Base-by-base conservation (phyloP, 1,140 invertebrate species). In the Zeugodacus cucurbitae region DNA sequence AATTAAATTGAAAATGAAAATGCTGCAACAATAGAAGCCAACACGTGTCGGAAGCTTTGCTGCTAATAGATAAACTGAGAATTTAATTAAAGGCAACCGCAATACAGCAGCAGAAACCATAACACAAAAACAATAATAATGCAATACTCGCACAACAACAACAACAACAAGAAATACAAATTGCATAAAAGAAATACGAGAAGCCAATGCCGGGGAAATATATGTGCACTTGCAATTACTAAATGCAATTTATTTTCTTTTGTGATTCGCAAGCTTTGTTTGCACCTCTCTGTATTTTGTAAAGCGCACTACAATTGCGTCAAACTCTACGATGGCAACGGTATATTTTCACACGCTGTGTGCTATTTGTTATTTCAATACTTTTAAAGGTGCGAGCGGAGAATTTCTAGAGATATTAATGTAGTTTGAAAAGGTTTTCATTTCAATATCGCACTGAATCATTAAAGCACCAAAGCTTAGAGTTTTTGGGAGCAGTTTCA, bases 171-270 rank as follows among this genome's bases (percentile, higher is more conserved):
- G 2, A 37, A 70, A 70, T 0, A 37, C 3, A 22, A 44, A 41
- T 10, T 41, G 37, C 10, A 20, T 37, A 34, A n/a, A 44, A 41
- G 34, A 41, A 74, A 74, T 74, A 17, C 2, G 70, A n/a, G 37
- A 74, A 74, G 70, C 70, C 32, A 74, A 8, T 74, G 58, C 26
- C n/a, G n/a, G 58, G 10, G 29, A 41, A 41, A 74, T 20, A 41
- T 10, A 74, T 44, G 70, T 44, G 70, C 70, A 74, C 5, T 29
- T 37, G n/a, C 20, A 74, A 29, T 74, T 74, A 74, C 17, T 74
- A 41, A 74, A 74, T 74, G 34, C 34, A 74, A 41, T 74, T 74
- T 74, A 74, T 74, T 37, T 74, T 41, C 64, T 17, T 74, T 74
- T 74, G 70, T 74, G 8, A 74, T 74, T 41, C 20, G 0, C 32